Evolutionary conservation across 2,797 vertebrate genomes (phyloP).

Genomic region (Tarsius wallacei): DNA sequence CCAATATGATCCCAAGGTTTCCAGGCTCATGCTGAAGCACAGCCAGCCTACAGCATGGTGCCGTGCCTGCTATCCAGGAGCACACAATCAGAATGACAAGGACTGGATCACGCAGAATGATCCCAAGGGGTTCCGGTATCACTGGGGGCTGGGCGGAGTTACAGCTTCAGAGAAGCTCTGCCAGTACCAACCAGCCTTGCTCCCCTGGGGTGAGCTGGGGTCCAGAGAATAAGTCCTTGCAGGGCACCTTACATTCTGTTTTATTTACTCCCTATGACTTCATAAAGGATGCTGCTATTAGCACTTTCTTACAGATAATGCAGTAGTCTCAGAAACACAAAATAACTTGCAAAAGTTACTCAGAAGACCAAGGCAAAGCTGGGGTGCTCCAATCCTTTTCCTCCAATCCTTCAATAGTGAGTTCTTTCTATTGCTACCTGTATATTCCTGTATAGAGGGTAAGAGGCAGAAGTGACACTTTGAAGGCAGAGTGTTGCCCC

Average conservation of each 20-base stretch:
- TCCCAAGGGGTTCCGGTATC: rapidly evolving
- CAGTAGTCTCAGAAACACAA: not conserved
- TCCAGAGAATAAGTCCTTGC: not conserved
- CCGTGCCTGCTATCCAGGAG: not conserved
- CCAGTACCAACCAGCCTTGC: not conserved
- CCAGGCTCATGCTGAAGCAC: rapidly evolving
- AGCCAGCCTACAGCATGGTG: not conserved
- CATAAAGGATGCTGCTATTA: not conserved
- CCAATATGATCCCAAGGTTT: not conserved
- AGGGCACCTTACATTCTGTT: rapidly evolving
- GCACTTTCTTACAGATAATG: not conserved
- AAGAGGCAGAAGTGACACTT: not conserved
- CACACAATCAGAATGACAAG: not conserved
- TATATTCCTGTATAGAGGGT: not conserved
- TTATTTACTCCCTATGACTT: not conserved
- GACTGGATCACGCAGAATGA: not conserved
- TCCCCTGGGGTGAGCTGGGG: no score
- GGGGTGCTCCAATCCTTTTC: not conserved
- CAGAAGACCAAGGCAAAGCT: not conserved
- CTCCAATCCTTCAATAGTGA: not conserved
- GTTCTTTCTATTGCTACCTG: not conserved
- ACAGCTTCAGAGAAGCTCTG: not conserved
- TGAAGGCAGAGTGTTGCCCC: no score
- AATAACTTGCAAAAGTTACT: not conserved
- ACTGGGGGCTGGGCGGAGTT: rapidly evolving